A percentile compares a stretch with the other conserved stretches of the same genome.
phyloP scores from a whole-genome alignment of 2,113 vertebrate genomes.

The Notothenia coriiceps region DNA sequence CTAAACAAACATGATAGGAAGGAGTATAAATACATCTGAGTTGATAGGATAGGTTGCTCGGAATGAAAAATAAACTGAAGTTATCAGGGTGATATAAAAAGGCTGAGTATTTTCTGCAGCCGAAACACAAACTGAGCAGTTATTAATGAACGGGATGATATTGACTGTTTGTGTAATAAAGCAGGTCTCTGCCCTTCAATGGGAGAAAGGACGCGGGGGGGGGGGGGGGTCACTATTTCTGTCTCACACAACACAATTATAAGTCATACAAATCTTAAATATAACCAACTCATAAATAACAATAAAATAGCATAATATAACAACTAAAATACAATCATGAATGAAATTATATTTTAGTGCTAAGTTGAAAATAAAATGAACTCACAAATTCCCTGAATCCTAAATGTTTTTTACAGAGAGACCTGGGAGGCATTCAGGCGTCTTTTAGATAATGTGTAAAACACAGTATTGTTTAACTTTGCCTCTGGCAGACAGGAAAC shows the following conservation, averaged over 20 bases:
- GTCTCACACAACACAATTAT: too few species aligned
- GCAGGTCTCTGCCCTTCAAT: conserved; percentile 65
- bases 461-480: conserved; percentile 31
- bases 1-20: conserved; percentile 15
- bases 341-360: not conserved
- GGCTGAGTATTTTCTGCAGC: conserved; percentile 4
- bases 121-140: conserved; percentile 64
- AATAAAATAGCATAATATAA: not conserved
- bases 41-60: conserved; percentile 5
- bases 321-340: too few species aligned
- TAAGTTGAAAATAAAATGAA: not conserved
- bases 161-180: conserved; percentile 64
- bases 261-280: too few species aligned
- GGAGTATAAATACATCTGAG: conserved; percentile 10
- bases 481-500: not conserved
- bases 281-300: too few species aligned
- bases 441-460: not conserved
- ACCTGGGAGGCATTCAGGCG: not conserved
- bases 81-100: conserved; percentile 28
- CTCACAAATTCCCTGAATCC: not conserved
- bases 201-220: conserved; percentile 54
- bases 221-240: too few species aligned
- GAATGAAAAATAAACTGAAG: conserved; percentile 22
- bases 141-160: conserved; percentile 67
- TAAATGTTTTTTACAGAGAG: not conserved